Base-by-base conservation (phyloP, 37 sponge, comb jelly and placozoan species). In the Diacarnus erythraeanus region DNA sequence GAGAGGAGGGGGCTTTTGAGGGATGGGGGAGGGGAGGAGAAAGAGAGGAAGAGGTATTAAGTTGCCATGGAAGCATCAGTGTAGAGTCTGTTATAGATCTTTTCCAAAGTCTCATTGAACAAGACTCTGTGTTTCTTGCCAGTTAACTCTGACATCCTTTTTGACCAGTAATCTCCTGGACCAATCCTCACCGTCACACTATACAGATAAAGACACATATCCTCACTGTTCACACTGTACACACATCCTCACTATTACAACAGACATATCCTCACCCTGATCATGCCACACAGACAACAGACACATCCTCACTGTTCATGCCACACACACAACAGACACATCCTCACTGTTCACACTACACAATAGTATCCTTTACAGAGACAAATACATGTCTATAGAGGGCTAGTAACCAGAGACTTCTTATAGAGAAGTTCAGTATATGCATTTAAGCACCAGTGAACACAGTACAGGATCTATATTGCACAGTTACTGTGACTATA, bases 21-120 rank as follows among this genome's bases (percentile, higher is more conserved):
- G n/a, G n/a, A n/a, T n/a, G n/a, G n/a, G n/a, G n/a, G n/a, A n/a
- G n/a, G n/a, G n/a, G 65, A 64, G 15, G 65, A 25, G 35, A 68
- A 38, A 8, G 69, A 20, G 20, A 68, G 5, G 35, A 36, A 36
- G 9, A 27, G n/a, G 27, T 60, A 2, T 60, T 64, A 77, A 9
- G 25, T 17, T 9, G 43, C 31, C 44, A 65, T 31, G 42, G 77
- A 73, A 26, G 87, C 82, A 23, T 69, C 39, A 1, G 74, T 81
- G 71, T 95, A 95, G 0, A 95, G 80, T 59, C 84, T 72, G 33
- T 64, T 59, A 75, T 95, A 95, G 3, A 91, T 88, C 82, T 92
- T 95, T 58, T 92, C 96, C 70, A 95, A 42, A 21, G 90, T 92
- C 43, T 95, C 96, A 65, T 95, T 84, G 69, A 95, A 95, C n/a